A percentile compares a stretch with the other conserved stretches of the same genome.
These are phyloP conservation scores for Nanorana parkeri DNA, from an alignment of 2,113 vertebrate genomes.

Conservation along the genomic window DNA sequence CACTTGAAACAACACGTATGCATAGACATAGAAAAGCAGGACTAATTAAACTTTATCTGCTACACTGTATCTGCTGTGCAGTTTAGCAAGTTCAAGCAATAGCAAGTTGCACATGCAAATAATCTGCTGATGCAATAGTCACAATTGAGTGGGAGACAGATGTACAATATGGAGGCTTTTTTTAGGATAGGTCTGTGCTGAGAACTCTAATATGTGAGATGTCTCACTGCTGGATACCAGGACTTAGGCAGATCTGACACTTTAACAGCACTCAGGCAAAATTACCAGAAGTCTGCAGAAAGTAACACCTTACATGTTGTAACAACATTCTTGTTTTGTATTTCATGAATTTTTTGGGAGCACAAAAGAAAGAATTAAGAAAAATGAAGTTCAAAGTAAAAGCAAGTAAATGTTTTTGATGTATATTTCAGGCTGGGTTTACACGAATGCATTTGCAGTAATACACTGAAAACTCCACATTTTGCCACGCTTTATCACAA, in stretches of 20 bases:
- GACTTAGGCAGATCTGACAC: slow-evolving; percentile 32
- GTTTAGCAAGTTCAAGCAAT: background rate
- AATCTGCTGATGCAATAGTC: slow-evolving; percentile 12
- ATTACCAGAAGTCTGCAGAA: slow-evolving; percentile 20
- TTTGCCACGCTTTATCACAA: too few species aligned
- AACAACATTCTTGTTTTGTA: slow-evolving; percentile 17
- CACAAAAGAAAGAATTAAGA: slow-evolving; percentile 9
- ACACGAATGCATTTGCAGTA: too few species aligned
- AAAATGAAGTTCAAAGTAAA: too few species aligned
- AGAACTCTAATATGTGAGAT: slow-evolving; percentile 28
- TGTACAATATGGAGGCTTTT: slow-evolving; percentile 8
- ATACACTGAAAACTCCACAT: too few species aligned
- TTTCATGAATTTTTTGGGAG: background rate
- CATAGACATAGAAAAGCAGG: background rate
- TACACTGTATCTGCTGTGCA: slow-evolving; percentile 2
- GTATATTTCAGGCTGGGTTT: too few species aligned
- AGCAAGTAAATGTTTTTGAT: too few species aligned
- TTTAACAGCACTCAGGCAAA: slow-evolving; percentile 18
- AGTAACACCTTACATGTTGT: slow-evolving; percentile 33
- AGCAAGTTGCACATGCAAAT: slow-evolving; percentile 34
- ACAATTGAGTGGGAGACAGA: slow-evolving; percentile 14
- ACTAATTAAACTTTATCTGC: slow-evolving; percentile 17
- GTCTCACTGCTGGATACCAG: slow-evolving; percentile 29
- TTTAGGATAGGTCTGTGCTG: slow-evolving; percentile 16
- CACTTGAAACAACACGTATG: too few species aligned